Percentiles rank a stretch among this genome's conserved stretches.
phyloP scores from a whole-genome alignment of 2,113 vertebrate genomes.

The Seriola rivoliana region DNA sequence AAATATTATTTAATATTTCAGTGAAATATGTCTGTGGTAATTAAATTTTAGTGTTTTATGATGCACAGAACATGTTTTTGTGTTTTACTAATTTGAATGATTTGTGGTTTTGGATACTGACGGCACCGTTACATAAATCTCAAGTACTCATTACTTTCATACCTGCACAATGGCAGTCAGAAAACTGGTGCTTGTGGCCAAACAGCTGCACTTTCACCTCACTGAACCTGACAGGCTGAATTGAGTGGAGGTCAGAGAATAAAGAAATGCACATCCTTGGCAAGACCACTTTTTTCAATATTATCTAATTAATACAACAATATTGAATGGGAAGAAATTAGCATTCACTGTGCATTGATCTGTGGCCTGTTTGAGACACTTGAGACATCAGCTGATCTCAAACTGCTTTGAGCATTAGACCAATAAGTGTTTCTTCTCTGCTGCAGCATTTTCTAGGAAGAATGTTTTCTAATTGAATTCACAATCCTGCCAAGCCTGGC shows the following conservation, averaged over 20 bases:
- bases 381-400: conserved; percentile 17
- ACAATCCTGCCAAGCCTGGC: neutral
- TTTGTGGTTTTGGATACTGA: too few relatives aligned
- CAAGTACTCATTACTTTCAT: too few relatives aligned
- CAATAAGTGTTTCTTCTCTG: conserved; percentile 1
- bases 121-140: too few relatives aligned
- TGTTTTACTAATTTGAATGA: too few relatives aligned
- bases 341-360: conserved; percentile 2
- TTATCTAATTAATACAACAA: neutral
- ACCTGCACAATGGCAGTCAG: too few relatives aligned
- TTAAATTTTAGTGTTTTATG: too few relatives aligned
- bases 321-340: conserved; percentile 13
- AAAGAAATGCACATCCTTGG: neutral
- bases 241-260: neutral
- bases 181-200: neutral
- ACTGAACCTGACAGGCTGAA: neutral
- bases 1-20: too few relatives aligned
- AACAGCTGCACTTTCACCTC: neutral
- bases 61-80: too few relatives aligned
- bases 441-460: conserved; percentile 8
- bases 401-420: neutral
- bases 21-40: too few relatives aligned
- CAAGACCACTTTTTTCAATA: neutral
- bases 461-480: conserved; percentile 1
- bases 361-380: neutral